phyloP scores from a whole-genome alignment of 2,797 vertebrate species.

The Alectoris magna region DNA sequence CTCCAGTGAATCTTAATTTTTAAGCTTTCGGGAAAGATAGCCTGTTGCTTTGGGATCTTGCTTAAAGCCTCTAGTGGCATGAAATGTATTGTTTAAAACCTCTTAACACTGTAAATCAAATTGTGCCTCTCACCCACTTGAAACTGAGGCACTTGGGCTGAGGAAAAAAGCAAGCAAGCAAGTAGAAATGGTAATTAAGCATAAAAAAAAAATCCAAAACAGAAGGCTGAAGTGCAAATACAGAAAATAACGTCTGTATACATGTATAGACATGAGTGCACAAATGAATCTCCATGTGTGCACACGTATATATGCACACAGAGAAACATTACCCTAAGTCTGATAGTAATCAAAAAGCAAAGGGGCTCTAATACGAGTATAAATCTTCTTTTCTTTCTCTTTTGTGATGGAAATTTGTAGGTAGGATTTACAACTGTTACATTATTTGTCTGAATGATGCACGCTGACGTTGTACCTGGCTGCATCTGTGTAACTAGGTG shows the following conservation, averaged over 20 bases:
- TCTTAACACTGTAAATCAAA: slow-evolving; percentile 35
- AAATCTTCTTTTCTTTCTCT: not conserved
- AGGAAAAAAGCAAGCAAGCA: not conserved
- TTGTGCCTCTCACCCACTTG: not conserved
- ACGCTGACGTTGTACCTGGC: not conserved
- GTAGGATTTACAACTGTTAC: not conserved
- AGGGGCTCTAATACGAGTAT: not conserved
- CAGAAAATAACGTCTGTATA: not conserved
- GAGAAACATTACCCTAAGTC: not conserved
- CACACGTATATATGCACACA: not conserved
- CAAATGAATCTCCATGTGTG: not conserved
- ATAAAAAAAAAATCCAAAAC: not conserved
- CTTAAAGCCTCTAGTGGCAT: not conserved
- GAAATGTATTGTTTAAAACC: slow-evolving; percentile 44
- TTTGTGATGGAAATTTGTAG: not conserved
- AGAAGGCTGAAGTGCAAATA: not conserved
- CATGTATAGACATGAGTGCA: rapidly evolving
- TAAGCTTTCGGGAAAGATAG: slow-evolving; percentile 1
- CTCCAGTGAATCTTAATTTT: slow-evolving; percentile 47
- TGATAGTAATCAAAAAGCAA: not conserved
- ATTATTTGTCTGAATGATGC: not conserved
- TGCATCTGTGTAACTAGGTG: not conserved
- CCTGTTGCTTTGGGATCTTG: slow-evolving; percentile 29
- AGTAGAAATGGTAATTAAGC: not conserved
- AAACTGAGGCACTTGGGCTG: not conserved